These are phyloP conservation scores for Listronotus bonariensis DNA, from an alignment of 1,140 invertebrate species.

Conservation along the genomic window DNA sequence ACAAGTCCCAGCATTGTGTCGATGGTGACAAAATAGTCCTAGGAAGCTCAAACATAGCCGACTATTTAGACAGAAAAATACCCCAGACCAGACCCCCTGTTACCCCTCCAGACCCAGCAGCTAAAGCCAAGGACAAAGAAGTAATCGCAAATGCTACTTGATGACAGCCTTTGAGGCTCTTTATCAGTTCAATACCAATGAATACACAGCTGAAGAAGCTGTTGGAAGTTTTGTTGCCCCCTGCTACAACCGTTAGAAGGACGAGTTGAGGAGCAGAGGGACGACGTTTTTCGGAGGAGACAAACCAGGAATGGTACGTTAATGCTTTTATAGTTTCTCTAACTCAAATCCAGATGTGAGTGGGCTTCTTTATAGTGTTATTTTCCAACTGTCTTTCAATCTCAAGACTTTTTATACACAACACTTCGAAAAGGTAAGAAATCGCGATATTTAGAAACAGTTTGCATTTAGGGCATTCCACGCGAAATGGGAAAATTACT, in stretches of 20 bases:
- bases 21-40: conserved; percentile 69
- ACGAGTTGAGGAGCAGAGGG: conserved; percentile 65
- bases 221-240: conserved; percentile 53
- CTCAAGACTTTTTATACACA: no score
- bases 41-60: conserved; percentile 80
- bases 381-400: no score
- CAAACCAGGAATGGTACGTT: conserved; percentile 70
- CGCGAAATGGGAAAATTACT: no score
- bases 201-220: conserved; percentile 40
- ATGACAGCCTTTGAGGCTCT: conserved; percentile 51
- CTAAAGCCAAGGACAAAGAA: conserved; percentile 76
- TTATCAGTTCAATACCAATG: conserved; percentile 34
- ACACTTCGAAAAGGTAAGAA: no score
- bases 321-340: no score
- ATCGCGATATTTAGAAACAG: no score
- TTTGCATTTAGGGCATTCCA: no score
- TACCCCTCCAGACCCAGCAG: conserved; percentile 72
- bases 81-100: conserved; percentile 64
- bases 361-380: no score
- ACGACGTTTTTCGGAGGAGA: conserved; percentile 72
- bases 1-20: conserved; percentile 80
- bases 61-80: conserved; percentile 86
- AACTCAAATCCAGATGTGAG: no score
- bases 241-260: conserved; percentile 69
- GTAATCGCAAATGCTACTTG: conserved; percentile 69